A percentile compares a stretch with the other conserved stretches of the same genome.
These are phyloP conservation scores for Lasioglossum marginatum DNA, from an alignment of 2,888 invertebrate species.

Conservation along the genomic window DNA sequence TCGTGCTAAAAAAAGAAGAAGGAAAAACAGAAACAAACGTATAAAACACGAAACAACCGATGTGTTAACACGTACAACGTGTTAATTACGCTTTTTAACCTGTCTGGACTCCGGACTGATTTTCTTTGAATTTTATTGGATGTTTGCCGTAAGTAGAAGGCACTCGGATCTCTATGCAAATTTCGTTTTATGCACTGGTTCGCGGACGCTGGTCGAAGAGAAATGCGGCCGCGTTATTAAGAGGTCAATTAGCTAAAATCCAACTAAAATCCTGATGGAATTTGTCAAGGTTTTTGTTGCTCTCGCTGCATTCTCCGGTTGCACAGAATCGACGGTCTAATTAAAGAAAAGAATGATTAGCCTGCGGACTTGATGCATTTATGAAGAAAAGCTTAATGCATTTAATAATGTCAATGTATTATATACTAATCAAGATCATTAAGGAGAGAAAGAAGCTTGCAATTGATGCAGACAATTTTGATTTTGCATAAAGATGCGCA, in stretches of 20 bases:
- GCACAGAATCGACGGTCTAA: too few relatives aligned
- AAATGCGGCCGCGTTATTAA: neutral
- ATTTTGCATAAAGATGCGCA: neutral
- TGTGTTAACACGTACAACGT: neutral
- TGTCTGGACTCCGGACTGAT: neutral
- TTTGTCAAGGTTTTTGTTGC: neutral
- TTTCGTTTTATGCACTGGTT: neutral
- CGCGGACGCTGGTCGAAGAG: neutral
- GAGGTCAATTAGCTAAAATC: neutral
- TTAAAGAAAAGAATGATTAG: too few relatives aligned
- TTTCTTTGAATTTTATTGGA: neutral
- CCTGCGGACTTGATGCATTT: too few relatives aligned
- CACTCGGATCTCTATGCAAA: neutral
- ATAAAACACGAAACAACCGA: neutral
- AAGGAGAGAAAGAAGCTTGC: neutral
- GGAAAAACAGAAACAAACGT: neutral
- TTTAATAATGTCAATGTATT: too few relatives aligned
- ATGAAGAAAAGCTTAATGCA: too few relatives aligned
- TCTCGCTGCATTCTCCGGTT: neutral
- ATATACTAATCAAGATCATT: neutral
- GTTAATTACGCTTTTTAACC: neutral
- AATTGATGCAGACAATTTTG: neutral
- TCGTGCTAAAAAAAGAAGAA: neutral
- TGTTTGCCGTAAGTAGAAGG: neutral
- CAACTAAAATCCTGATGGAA: neutral